Evolutionary conservation across 2,888 invertebrate species (phyloP), one percentile per base, ranked within the genome.

Genomic region (Athalia circularis): DNA sequence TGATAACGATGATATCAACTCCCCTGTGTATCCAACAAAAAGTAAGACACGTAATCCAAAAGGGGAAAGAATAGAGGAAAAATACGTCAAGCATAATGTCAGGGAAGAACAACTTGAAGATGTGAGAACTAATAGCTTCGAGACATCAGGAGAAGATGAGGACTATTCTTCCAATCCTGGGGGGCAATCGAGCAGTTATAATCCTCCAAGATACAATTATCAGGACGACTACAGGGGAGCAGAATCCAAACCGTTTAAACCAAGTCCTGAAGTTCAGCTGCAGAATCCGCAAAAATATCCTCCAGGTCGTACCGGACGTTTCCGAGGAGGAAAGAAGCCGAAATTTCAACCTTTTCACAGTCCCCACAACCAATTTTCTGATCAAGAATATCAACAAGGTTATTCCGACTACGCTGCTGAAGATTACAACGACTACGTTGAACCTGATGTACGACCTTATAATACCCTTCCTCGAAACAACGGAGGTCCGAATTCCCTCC

Each of bases 41-140:
- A 11, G 13, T 43, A 54, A 72, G 7, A 43, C 52, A n/a, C 75
- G 29, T 29, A 29, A 52, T 75, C 67, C 67, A 47, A 15, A 65
- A 29, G 43, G 65, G 11, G 77, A 68, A 62, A 77, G 59, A 45
- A 57, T 77, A 8, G 68, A 77, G 68, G 77, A 68, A 50, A 67
- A 59, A 7, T 77, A 77, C 62, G 61, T 77, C 43, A 77, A 68
- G 50, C 77, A 77, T 61, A 61, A 77, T 43, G 15, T 77, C 13
- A 52, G 68, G n/a, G 77, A 77, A 68, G 77, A 77, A 61, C 48
- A 13, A 43, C 29, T 77, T 15, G 77, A 77, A 43, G 77, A 62
- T 61, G 67, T 68, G 50, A 57, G 50, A 45, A 68, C 68, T 8
- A 77, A 77, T 13, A 68, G 45, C 50, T 77, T 77, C 13, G 68